Conservation (phyloP, 1,140 invertebrate species). For the Panulirus ornatus region DNA sequence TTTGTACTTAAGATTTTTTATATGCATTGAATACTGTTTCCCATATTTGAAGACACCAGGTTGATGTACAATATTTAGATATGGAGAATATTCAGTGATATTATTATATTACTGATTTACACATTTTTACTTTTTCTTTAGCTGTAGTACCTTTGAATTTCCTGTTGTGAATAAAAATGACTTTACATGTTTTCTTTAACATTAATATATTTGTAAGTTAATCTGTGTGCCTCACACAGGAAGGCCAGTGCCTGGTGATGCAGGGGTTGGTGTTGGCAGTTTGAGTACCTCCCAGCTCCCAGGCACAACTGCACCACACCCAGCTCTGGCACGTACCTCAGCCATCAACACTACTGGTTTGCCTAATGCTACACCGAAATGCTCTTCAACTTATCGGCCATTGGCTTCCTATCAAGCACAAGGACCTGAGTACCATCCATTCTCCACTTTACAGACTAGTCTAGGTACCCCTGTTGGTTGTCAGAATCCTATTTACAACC, state of each 20-base stretch:
- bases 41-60: too few species aligned
- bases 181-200: too few species aligned
- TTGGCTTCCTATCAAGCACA: slow-evolving; percentile 16
- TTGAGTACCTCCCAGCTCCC: slow-evolving; percentile 41
- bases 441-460: slow-evolving; percentile 53
- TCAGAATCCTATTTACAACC: slow-evolving; percentile 58
- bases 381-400: slow-evolving; percentile 8
- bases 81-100: too few species aligned
- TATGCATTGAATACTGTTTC: too few species aligned
- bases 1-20: too few species aligned
- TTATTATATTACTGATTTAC: too few species aligned
- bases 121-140: too few species aligned
- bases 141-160: too few species aligned
- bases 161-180: too few species aligned
- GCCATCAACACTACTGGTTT: slow-evolving; percentile 56
- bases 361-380: slow-evolving; percentile 37
- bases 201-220: too few species aligned
- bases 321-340: slow-evolving; percentile 22
- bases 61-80: too few species aligned
- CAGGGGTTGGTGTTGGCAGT: slow-evolving; percentile 37
- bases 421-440: slow-evolving; percentile 46
- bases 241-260: neutral
- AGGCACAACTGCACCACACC: slow-evolving; percentile 31
- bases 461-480: slow-evolving; percentile 53
- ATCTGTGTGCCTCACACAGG: neutral